phyloP scores from a whole-genome alignment of 2,888 invertebrate species.

The Omphaloscelis lunosa region DNA sequence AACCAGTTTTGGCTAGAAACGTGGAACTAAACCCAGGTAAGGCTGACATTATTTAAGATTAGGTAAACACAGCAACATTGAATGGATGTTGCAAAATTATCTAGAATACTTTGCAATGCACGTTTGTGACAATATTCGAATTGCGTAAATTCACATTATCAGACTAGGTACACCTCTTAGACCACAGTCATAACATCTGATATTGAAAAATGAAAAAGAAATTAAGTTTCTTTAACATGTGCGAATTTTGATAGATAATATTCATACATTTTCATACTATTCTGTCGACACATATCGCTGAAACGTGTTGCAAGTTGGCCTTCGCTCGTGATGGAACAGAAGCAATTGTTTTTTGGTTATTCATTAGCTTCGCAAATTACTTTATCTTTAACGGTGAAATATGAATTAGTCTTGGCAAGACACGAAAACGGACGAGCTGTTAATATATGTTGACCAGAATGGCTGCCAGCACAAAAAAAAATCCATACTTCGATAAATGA shows the following conservation, averaged over 20 bases:
- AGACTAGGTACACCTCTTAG: neutral
- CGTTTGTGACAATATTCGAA: neutral
- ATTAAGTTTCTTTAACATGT: neutral
- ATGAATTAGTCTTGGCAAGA: neutral
- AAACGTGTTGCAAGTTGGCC: constrained; percentile 44
- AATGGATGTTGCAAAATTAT: constrained; percentile 12
- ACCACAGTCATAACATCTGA: neutral
- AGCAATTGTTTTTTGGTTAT: constrained; percentile 3
- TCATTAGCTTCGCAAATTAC: constrained; percentile 19
- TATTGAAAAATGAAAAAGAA: neutral
- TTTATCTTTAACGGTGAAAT: neutral
- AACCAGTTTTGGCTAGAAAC: constrained; percentile 81
- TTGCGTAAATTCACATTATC: neutral
- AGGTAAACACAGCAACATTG: constrained; percentile 18
- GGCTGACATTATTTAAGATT: constrained; percentile 29
- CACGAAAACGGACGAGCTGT: neutral
- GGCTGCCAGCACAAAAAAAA: neutral
- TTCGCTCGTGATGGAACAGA: constrained; percentile 25
- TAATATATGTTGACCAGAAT: neutral
- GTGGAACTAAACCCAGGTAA: constrained; percentile 89
- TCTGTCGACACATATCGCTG: constrained; percentile 25
- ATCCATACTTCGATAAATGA: neutral
- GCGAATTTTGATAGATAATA: constrained; percentile 8
- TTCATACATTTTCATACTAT: constrained; percentile 13
- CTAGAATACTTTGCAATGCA: neutral